Evolutionary conservation across 2,888 invertebrate species (phyloP).

Genomic region (Branchellion lobata): DNA sequence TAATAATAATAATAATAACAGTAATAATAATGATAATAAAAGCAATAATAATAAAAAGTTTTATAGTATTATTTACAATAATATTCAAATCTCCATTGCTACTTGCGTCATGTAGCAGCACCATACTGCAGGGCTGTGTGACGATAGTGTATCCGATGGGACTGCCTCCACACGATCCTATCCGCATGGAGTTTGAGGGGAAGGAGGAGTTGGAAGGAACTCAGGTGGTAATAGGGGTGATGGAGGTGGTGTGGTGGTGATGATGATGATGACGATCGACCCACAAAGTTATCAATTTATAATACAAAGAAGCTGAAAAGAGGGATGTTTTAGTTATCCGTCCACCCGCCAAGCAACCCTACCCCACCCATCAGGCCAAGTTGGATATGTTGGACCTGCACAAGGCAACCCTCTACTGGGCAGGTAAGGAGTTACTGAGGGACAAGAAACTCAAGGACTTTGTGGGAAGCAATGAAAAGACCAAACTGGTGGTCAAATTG

Average conservation of each 20-base stretch:
- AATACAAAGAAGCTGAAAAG: too few species aligned
- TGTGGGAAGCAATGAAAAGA: constrained; percentile 81
- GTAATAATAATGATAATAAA: too few species aligned
- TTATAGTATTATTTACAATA: too few species aligned
- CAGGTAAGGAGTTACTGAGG: constrained; percentile 78
- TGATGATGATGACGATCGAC: too few species aligned
- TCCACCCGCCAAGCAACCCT: background rate
- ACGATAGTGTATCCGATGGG: constrained; percentile 92
- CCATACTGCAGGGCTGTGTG: constrained; percentile 74
- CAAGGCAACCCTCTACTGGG: constrained; percentile 81
- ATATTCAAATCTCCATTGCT: too few species aligned
- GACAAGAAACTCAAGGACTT: constrained; percentile 75
- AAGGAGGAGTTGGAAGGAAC: constrained; percentile 73
- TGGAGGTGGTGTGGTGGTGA: too few species aligned
- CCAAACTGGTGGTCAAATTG: constrained; percentile 80
- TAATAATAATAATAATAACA: too few species aligned
- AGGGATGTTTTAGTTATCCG: background rate
- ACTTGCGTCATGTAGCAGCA: background rate
- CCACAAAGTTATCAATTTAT: too few species aligned
- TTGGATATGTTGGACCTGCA: constrained; percentile 66
- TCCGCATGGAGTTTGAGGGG: constrained; percentile 84
- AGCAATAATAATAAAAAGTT: too few species aligned
- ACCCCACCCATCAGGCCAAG: constrained; percentile 55
- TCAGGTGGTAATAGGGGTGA: too few species aligned
- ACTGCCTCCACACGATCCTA: constrained; percentile 85